A percentile compares a stretch with the other conserved stretches of the same genome.
phyloP scores from a whole-genome alignment of 2,113 vertebrate genomes.

The Sarotherodon lohbergeri region DNA sequence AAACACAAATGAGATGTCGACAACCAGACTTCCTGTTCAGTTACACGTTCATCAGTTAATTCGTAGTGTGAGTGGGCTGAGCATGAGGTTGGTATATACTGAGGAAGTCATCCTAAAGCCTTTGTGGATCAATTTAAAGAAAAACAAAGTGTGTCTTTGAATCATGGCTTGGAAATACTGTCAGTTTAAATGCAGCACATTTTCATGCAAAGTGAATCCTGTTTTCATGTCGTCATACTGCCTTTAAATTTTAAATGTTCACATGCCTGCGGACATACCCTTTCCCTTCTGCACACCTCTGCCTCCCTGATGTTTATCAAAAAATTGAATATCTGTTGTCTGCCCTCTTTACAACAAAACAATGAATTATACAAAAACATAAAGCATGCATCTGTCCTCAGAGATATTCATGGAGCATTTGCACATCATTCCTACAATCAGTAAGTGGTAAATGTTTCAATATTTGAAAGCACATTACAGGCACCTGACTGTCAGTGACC shows the following conservation, averaged over 20 bases:
- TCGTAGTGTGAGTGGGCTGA: not conserved
- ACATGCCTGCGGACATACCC: not conserved
- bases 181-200: not conserved
- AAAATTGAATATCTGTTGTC: not conserved
- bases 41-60: not conserved
- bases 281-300: not conserved
- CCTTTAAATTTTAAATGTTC: not conserved
- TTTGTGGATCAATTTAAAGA: not conserved
- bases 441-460: not conserved
- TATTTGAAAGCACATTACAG: not conserved
- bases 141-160: not conserved
- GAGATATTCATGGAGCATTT: not conserved
- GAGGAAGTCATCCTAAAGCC: not conserved
- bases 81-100: not conserved
- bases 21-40: not conserved
- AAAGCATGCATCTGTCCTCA: not conserved
- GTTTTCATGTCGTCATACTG: not conserved
- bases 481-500: not conserved
- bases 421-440: not conserved
- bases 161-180: not conserved
- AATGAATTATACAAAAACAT: not conserved
- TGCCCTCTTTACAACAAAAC: not conserved
- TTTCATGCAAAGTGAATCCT: not conserved
- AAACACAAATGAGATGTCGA: not conserved
- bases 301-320: not conserved